Evolutionary conservation across 2,888 invertebrate genomes (phyloP).

Genomic region (Xanthia togata): DNA sequence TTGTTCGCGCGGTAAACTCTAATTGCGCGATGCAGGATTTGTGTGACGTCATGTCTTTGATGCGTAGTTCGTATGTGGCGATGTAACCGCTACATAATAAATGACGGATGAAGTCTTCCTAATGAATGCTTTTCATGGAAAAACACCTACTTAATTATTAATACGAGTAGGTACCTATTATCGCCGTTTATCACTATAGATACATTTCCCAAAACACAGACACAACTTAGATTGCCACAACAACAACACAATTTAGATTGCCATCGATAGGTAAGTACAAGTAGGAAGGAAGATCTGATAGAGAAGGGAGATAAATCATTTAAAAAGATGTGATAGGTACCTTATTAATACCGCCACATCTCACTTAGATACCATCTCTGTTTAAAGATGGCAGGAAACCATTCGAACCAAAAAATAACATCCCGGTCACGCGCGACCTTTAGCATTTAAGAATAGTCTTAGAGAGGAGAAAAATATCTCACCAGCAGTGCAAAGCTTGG

Average conservation of each 20-base stretch:
- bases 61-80: no score
- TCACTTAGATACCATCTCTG: neutral
- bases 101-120: neutral
- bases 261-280: no score
- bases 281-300: no score
- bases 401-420: neutral
- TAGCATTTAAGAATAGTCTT: neutral
- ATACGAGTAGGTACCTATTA: neutral
- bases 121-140: neutral
- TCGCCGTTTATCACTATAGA: neutral
- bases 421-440: neutral
- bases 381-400: neutral
- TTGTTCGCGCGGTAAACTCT: no score
- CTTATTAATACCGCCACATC: neutral
- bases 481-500: constrained; percentile 98
- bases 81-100: no score
- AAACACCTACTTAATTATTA: neutral
- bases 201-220: no score
- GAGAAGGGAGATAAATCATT: no score
- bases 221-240: no score
- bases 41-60: no score
- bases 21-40: no score
- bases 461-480: constrained; percentile 59
- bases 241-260: no score
- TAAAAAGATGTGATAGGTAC: neutral